These are phyloP conservation scores for Drosophila cardini DNA, from an alignment of 1,140 invertebrate genomes.

Conservation along the genomic window DNA sequence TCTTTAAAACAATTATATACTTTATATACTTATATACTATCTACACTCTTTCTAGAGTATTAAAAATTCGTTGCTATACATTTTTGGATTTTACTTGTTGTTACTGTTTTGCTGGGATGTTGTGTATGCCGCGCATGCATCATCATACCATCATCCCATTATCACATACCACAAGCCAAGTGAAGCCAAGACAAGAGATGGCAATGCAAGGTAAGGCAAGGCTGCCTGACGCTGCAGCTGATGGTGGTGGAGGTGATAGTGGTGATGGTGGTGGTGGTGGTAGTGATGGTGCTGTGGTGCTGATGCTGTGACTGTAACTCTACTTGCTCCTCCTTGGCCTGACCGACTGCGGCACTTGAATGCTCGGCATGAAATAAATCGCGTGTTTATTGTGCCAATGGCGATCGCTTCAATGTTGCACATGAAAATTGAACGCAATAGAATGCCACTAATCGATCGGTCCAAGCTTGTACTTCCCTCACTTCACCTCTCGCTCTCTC, in stretches of 20 bases:
- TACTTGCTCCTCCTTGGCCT: slow-evolving; percentile 68
- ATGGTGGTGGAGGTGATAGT: slow-evolving; percentile 3
- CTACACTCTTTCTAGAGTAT: slow-evolving; percentile 42
- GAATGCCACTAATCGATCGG: slow-evolving; percentile 82
- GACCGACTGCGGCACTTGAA: slow-evolving; percentile 81
- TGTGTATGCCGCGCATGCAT: slow-evolving; percentile 81
- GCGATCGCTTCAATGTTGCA: slow-evolving; percentile 77
- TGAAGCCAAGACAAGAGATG: slow-evolving; percentile 29
- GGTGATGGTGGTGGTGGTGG: slow-evolving; percentile 19
- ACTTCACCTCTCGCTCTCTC: background rate
- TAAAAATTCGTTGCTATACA: background rate
- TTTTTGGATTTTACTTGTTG: slow-evolving; percentile 12
- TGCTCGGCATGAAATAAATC: slow-evolving; percentile 82
- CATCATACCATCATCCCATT: slow-evolving; percentile 83
- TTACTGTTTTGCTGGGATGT: slow-evolving; percentile 63
- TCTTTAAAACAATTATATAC: too few species aligned
- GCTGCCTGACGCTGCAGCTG: slow-evolving; percentile 30
- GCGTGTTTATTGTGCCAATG: slow-evolving; percentile 82
- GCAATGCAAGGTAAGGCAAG: slow-evolving; percentile 44
- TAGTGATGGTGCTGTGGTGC: background rate
- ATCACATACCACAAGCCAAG: slow-evolving; percentile 73
- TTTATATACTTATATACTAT: too few species aligned
- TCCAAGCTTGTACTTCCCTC: slow-evolving; percentile 20
- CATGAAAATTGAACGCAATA: slow-evolving; percentile 83
- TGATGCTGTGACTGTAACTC: slow-evolving; percentile 5